A percentile compares a stretch with the other conserved stretches of the same genome.
phyloP scores from a whole-genome alignment of 2,113 vertebrate species.

The Kryptolebias marmoratus region DNA sequence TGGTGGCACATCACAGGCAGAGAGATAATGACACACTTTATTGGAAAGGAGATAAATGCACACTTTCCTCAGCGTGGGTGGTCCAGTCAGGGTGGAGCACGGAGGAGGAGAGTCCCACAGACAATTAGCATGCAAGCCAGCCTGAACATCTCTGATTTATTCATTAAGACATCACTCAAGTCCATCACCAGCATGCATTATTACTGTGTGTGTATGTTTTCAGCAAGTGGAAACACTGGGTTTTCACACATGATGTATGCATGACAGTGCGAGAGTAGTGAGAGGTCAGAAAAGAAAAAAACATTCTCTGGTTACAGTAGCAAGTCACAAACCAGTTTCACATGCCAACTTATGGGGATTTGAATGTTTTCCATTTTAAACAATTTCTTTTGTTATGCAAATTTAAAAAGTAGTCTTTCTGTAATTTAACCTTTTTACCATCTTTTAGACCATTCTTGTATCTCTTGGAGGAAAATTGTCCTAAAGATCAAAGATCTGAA shows the following conservation, averaged over 20 bases:
- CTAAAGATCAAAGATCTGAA: too few species aligned
- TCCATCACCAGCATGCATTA: neutral
- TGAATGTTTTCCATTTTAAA: too few species aligned
- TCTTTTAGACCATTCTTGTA: too few species aligned
- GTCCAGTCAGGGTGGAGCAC: conserved; percentile 57
- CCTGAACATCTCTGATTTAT: conserved; percentile 68
- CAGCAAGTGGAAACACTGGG: neutral
- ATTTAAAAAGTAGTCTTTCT: too few species aligned
- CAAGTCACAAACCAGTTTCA: conserved; percentile 22
- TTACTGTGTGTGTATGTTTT: conserved; percentile 24
- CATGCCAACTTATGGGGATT: too few species aligned
- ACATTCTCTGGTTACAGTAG: conserved; percentile 22
- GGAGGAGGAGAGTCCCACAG: conserved; percentile 55
- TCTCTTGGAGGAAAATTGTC: too few species aligned
- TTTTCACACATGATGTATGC: neutral
- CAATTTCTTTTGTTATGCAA: too few species aligned
- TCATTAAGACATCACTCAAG: conserved; percentile 66
- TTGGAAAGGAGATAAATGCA: conserved; percentile 69
- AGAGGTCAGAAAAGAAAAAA: conserved; percentile 16
- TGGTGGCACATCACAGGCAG: conserved; percentile 62
- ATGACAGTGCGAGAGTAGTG: neutral
- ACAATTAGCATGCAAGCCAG: conserved; percentile 69
- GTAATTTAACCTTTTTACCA: too few species aligned
- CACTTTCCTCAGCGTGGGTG: conserved; percentile 73
- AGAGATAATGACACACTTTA: conserved; percentile 76